phyloP scores from a whole-genome alignment of 2,113 vertebrate species.

The Scytalopus superciliaris region DNA sequence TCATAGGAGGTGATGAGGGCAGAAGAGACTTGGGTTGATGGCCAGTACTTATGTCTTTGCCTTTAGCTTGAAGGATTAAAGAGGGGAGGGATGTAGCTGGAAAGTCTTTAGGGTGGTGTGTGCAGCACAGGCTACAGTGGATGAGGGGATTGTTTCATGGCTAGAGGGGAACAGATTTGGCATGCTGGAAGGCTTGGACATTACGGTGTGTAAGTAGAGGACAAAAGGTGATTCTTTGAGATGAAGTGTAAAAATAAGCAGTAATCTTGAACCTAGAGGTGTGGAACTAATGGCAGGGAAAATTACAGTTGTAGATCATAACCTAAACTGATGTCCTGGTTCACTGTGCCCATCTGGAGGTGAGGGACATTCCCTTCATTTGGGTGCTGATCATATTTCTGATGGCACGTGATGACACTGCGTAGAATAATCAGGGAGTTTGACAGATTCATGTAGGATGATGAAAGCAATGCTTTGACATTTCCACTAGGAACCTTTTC shows the following conservation, averaged over 20 bases:
- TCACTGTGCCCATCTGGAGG: neutral
- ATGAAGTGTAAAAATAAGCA: neutral
- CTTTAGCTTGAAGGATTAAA: neutral
- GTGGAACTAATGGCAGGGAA: neutral
- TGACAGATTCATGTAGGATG: neutral
- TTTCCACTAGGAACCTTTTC: neutral
- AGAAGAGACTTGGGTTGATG: neutral
- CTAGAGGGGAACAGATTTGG: neutral
- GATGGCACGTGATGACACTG: neutral
- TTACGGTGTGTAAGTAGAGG: neutral
- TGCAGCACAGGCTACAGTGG: neutral
- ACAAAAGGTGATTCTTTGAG: neutral
- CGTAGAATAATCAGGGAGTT: fast-evolving
- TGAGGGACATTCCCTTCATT: neutral
- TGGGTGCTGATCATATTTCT: neutral
- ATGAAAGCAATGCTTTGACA: neutral
- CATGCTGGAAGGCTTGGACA: neutral
- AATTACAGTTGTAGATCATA: neutral
- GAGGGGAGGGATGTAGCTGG: neutral
- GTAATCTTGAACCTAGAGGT: neutral
- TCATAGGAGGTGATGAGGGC: neutral
- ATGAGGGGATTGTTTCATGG: neutral
- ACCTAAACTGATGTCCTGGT: neutral
- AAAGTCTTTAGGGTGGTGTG: neutral
- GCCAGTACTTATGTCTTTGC: neutral